A percentile compares a stretch with the other conserved stretches of the same genome.
Conservation (phyloP, 2,888 invertebrate species). For the Sinotaia quadrata region DNA sequence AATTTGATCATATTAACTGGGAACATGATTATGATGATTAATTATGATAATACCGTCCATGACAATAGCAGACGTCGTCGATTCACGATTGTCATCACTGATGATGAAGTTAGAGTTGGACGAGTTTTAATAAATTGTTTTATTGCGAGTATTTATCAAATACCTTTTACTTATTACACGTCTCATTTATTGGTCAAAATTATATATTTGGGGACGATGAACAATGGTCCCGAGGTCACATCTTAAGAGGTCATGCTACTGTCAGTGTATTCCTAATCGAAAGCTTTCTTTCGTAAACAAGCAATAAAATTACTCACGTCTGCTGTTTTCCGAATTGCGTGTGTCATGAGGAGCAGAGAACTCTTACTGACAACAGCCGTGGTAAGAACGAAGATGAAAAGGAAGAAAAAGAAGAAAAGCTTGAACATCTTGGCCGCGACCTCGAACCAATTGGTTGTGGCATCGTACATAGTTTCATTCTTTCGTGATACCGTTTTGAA, state of each 20-base stretch:
- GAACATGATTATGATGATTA: no score
- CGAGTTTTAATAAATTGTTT: no score
- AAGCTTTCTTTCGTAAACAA: neutral
- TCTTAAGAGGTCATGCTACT: neutral
- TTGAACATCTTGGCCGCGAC: slow-evolving; percentile 62
- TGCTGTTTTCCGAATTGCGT: slow-evolving; percentile 43
- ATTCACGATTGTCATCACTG: no score
- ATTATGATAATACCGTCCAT: no score
- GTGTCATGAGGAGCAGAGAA: slow-evolving; percentile 75
- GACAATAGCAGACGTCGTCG: no score
- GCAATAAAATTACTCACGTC: slow-evolving; percentile 41
- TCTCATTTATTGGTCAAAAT: no score
- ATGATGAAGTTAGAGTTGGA: no score
- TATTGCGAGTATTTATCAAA: no score
- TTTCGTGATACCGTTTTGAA: slow-evolving; percentile 47
- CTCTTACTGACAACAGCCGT: slow-evolving; percentile 91
- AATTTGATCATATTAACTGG: no score
- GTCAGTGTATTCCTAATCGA: neutral
- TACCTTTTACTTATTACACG: no score
- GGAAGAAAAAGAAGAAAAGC: slow-evolving; percentile 85
- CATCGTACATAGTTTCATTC: slow-evolving; percentile 46
- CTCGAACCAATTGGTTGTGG: slow-evolving; percentile 50
- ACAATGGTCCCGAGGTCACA: no score
- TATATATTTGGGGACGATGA: no score
- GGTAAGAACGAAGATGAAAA: slow-evolving; percentile 87